Evolutionary conservation across 2,888 invertebrate genomes (phyloP), one percentile per base, ranked within the genome.

Genomic region (Xiphydria camelus): DNA sequence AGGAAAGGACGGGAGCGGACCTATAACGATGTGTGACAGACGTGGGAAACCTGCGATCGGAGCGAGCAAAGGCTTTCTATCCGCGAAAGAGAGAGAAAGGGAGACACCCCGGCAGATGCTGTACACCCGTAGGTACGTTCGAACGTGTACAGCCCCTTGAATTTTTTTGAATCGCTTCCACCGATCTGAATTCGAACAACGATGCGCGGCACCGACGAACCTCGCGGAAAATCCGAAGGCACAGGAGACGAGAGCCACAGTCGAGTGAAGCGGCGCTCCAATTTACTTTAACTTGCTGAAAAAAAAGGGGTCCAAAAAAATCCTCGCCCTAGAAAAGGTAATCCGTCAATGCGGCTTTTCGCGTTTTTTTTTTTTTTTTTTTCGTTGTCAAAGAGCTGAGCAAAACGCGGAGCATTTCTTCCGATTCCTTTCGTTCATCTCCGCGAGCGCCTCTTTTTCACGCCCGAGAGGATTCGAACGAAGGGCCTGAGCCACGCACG

Each of bases 171-270:
- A 58, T 62, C 55, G 59, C 48, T 64, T 64, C 58, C 68, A 59
- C 55, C 20, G 50, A 50, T 51, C 41, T 53, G 58, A 65, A 49
- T 61, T 55, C 45, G 49, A 64, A 68, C 59, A 65, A 65, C 64
- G 46, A 49, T 15, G 29, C 21, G n/a, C 45, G 35, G 26, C 26
- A 37, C n/a, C n/a, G n/a, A n/a, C n/a, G n/a, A n/a, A n/a, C 17
- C 31, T 18, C 7, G 25, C 19, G 9, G 12, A 4, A 29, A 40
- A n/a, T 10, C 15, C 22, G 14, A 31, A 39, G 22, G 32, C n/a
- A 6, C 10, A 3, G 9, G n/a, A 36, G 7, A n/a, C n/a, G n/a
- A n/a, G n/a, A n/a, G n/a, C n/a, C n/a, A n/a, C n/a, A 10, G 26
- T 10, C 33, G n/a, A 23, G 21, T 23, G 23, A n/a, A n/a, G n/a